These are phyloP conservation scores for Tylochromis polylepis DNA, from an alignment of 2,113 vertebrate species.

Conservation along the genomic window DNA sequence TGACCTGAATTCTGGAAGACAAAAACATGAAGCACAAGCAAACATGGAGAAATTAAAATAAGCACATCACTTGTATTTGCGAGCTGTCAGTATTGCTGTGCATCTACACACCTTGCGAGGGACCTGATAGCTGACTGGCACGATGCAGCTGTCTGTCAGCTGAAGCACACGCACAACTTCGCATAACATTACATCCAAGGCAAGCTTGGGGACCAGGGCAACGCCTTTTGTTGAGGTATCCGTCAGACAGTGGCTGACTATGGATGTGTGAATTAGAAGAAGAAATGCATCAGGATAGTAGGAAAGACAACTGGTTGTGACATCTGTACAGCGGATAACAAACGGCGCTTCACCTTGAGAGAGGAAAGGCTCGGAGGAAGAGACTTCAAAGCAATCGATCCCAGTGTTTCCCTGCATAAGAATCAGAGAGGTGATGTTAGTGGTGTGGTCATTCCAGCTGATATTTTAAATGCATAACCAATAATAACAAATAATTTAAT, in stretches of 20 bases:
- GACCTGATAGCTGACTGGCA: slow-evolving; percentile 87
- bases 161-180: slow-evolving; percentile 89
- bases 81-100: not conserved
- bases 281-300: not conserved
- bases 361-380: slow-evolving; percentile 70
- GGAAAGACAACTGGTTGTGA: not conserved
- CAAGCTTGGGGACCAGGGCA: slow-evolving; percentile 78
- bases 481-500: not conserved
- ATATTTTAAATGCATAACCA: not conserved
- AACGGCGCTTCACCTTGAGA: slow-evolving; percentile 75
- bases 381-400: slow-evolving; percentile 84
- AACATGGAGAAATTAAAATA: not conserved
- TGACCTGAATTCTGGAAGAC: slow-evolving; percentile 71
- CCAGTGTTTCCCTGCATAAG: slow-evolving; percentile 80
- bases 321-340: not conserved
- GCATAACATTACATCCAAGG: slow-evolving; percentile 82
- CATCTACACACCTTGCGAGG: slow-evolving; percentile 84
- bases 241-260: slow-evolving; percentile 86
- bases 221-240: slow-evolving; percentile 77
- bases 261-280: not conserved
- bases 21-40: not conserved
- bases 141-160: slow-evolving; percentile 80
- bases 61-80: not conserved
- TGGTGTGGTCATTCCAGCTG: not conserved
- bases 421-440: not conserved